Base-by-base conservation (phyloP, 2,797 vertebrate genomes). In the Heliangelus exortis region DNA sequence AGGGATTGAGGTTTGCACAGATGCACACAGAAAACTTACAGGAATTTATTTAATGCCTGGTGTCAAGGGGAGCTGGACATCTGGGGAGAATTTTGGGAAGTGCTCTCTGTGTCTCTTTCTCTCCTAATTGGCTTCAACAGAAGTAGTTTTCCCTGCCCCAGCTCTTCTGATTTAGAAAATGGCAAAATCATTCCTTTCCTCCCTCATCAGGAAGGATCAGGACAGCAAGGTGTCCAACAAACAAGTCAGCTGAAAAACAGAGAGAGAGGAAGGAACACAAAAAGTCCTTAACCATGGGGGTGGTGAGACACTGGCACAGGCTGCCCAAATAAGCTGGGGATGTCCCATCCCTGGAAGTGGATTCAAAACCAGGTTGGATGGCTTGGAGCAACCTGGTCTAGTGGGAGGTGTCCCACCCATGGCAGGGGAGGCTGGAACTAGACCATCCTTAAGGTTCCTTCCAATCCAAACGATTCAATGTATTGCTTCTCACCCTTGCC, bases 1-100 rank as follows among this genome's bases (percentile, higher is more conserved):
- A 78, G 41, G 67, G 45, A 84, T 84, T 97, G 82, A 66, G 33
- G 55, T 50, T 92, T 50, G 62, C 26, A 78, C 91, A 88, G 79
- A 82, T 50, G 25, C 58, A 62, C 63, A 79, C 10, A 79, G 62
- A 91, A 95, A 87, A 78, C 36, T 54, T 59, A 55, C 0, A 69
- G 69, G 66, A 78, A 86, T 88, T 90, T 93, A 48, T 58, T 75
- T 76, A 69, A 92, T 88, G 84, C 22, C 20, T 63, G 79, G 23
- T 91, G 62, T 48, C 91, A 53, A 83, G 43, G 22, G 28, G 48
- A 92, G 31, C 43, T 36, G 31, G 87, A 83, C 51, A 85, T 80
- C 78, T 89, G 34, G 19, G 72, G 43, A 69, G 36, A 90, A 74
- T 91, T 77, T 85, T 66, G 43, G 66, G 63, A 43, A 75, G 7